A percentile compares a stretch with the other conserved stretches of the same genome.
Evolutionary conservation across 1,140 invertebrate genomes (phyloP).

Genomic region (Charaxes varanes): DNA sequence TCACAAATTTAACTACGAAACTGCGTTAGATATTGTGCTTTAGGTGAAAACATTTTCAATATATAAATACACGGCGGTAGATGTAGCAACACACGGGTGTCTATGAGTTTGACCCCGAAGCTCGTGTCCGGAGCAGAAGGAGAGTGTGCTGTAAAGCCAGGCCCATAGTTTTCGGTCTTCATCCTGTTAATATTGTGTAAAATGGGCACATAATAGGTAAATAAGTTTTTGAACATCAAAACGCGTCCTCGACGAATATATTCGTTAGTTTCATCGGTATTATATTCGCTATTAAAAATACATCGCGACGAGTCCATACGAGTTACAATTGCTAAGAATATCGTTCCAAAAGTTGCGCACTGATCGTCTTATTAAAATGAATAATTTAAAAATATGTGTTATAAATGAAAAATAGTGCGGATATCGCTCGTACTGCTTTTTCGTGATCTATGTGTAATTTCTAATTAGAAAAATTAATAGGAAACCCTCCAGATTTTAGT

Average conservation of each 20-base stretch:
- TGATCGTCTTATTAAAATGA: constrained; percentile 44
- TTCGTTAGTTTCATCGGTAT: constrained; percentile 15
- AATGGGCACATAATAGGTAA: constrained; percentile 73
- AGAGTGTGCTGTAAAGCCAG: constrained; percentile 66
- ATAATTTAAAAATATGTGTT: constrained; percentile 14
- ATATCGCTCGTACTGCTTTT: not conserved
- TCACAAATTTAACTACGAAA: no score
- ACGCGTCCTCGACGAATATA: constrained; percentile 14
- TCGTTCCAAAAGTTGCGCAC: constrained; percentile 56
- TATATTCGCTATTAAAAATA: constrained; percentile 44
- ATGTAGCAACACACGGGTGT: constrained; percentile 58
- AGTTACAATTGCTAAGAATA: constrained; percentile 68
- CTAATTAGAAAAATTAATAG: constrained; percentile 6
- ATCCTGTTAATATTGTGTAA: constrained; percentile 60
- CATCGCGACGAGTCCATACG: constrained; percentile 38
- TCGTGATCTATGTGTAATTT: constrained; percentile 4
- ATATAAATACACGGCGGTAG: constrained; percentile 1
- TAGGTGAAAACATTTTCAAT: not conserved
- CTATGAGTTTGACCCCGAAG: constrained; percentile 73
- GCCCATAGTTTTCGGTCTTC: constrained; percentile 69
- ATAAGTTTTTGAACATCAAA: constrained; percentile 41
- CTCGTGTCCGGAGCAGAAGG: constrained; percentile 68
- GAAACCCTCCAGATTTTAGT: constrained; percentile 33
- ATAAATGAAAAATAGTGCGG: constrained; percentile 14
- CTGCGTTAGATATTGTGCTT: no score